Percentiles rank a stretch among this genome's conserved stretches.
phyloP scores from a whole-genome alignment of 92 coral and sea anemone species.

The Actinostola sp. region DNA sequence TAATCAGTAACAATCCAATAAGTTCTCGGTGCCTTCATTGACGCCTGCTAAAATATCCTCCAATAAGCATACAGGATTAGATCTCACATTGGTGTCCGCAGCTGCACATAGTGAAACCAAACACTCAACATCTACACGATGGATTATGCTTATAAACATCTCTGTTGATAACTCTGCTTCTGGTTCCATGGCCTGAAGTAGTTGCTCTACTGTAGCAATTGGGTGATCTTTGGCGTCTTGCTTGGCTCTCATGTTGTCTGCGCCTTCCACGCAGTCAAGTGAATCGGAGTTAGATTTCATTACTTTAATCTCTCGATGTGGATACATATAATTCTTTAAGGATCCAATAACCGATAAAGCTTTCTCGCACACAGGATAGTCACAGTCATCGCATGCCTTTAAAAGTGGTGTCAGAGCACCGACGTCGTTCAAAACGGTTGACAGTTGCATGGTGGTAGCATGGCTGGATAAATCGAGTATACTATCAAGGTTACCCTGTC shows the following conservation, averaged over 20 bases:
- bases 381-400: slow-evolving; percentile 81
- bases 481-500: not conserved
- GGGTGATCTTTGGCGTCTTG: not conserved
- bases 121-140: slow-evolving; percentile 46
- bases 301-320: not conserved
- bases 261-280: not conserved
- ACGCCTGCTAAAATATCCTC: slow-evolving; percentile 84
- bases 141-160: slow-evolving; percentile 38
- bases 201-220: slow-evolving; percentile 32
- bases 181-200: slow-evolving; percentile 27
- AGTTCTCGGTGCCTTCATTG: slow-evolving; percentile 61
- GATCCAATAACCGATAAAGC: slow-evolving; percentile 53
- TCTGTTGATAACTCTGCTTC: slow-evolving; percentile 9
- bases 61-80: slow-evolving; percentile 79
- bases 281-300: not conserved
- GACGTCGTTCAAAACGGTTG: slow-evolving; percentile 25
- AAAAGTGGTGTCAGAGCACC: slow-evolving; percentile 60
- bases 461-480: not conserved
- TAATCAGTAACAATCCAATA: slow-evolving; percentile 93
- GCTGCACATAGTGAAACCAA: slow-evolving; percentile 41
- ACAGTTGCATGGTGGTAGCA: not conserved
- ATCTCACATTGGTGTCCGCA: slow-evolving; percentile 53
- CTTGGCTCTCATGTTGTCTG: not conserved
- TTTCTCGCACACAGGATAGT: slow-evolving; percentile 78
- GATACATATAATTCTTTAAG: slow-evolving; percentile 10